Conservation (phyloP, 1,140 invertebrate genomes). For the Pseudachorutes palmiensis region DNA sequence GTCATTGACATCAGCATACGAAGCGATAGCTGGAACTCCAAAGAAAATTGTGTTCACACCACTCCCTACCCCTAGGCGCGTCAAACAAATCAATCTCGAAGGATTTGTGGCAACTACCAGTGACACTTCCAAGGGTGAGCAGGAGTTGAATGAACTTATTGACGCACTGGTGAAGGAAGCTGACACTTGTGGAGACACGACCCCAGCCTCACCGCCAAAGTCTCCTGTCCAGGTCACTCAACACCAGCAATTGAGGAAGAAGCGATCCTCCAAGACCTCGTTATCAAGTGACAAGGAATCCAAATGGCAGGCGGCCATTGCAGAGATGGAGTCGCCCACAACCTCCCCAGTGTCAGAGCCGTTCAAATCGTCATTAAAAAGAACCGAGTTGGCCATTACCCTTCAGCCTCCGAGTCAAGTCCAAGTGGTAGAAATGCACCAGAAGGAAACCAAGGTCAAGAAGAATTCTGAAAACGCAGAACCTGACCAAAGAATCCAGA, state of each 20-base stretch:
- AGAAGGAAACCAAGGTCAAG: too few relatives aligned
- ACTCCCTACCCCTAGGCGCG: conserved; percentile 29
- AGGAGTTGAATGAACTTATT: conserved; percentile 34
- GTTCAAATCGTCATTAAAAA: not conserved
- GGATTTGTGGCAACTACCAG: conserved; percentile 18
- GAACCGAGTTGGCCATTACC: too few relatives aligned
- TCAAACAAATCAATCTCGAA: conserved; percentile 34
- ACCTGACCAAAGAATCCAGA: too few relatives aligned
- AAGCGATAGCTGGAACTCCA: conserved; percentile 9
- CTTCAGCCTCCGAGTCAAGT: too few relatives aligned
- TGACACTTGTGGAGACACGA: conserved; percentile 29
- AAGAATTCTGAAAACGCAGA: too few relatives aligned
- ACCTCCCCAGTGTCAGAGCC: not conserved
- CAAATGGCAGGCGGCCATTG: not conserved
- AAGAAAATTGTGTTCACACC: conserved; percentile 29
- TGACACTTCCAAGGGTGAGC: conserved; percentile 16
- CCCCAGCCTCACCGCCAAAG: not conserved
- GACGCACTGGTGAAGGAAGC: conserved; percentile 33
- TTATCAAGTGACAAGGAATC: not conserved
- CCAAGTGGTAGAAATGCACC: too few relatives aligned
- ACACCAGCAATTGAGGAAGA: not conserved
- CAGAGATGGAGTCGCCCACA: not conserved
- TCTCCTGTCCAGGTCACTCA: not conserved
- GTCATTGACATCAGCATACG: conserved; percentile 1
- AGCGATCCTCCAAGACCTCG: not conserved